Percentiles rank a stretch among this genome's conserved stretches.
Evolutionary conservation across 2,888 invertebrate species (phyloP).

Genomic region (Chelonus formosanus): DNA sequence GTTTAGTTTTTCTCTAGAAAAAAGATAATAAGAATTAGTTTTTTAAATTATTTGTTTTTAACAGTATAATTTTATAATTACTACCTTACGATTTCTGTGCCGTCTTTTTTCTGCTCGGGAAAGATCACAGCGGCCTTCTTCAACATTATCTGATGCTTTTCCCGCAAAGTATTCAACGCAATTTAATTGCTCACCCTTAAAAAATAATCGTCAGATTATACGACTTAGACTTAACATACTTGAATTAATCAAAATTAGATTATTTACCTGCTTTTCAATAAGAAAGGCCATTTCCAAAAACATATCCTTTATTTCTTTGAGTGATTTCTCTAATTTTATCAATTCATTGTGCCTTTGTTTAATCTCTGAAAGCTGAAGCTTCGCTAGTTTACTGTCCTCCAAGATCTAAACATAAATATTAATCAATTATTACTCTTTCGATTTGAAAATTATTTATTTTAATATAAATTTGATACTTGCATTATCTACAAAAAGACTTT

Average conservation of each 20-base stretch:
- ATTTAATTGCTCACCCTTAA: conserved; percentile 74
- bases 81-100: conserved; percentile 68
- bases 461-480: conserved; percentile 55
- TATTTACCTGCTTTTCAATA: conserved; percentile 76
- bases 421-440: conserved; percentile 1
- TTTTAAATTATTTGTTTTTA: background rate
- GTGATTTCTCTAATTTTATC: conserved; percentile 80
- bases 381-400: conserved; percentile 81
- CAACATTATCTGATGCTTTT: conserved; percentile 71
- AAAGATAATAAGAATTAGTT: conserved; percentile 31
- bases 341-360: conserved; percentile 85
- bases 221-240: background rate
- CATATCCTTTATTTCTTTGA: conserved; percentile 81
- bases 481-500: conserved; percentile 67
- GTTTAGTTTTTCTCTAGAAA: conserved; percentile 65
- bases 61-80: conserved; percentile 10
- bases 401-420: conserved; percentile 70
- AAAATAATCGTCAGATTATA: conserved; percentile 30
- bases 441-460: conserved; percentile 1
- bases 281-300: conserved; percentile 85
- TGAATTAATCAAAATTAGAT: no score
- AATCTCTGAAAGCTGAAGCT: conserved; percentile 78
- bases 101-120: conserved; percentile 67
- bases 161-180: conserved; percentile 75
- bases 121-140: conserved; percentile 68